Evolutionary conservation across 1,140 invertebrate species (phyloP).

Genomic region (Maconellicoccus hirsutus): DNA sequence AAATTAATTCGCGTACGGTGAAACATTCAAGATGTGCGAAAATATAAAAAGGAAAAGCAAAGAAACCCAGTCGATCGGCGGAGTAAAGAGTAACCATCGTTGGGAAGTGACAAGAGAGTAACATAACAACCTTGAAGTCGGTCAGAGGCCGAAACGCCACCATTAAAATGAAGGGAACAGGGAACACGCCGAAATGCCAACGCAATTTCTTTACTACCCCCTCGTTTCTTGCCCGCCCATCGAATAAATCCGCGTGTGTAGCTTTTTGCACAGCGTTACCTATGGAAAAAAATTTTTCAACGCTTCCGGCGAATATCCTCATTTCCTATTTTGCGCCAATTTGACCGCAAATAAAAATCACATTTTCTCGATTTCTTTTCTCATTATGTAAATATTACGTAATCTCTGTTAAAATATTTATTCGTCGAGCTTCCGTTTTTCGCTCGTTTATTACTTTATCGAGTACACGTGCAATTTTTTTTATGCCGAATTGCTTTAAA

Average conservation of each 20-base stretch:
- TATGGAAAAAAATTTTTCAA: neutral
- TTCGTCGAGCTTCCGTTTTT: neutral
- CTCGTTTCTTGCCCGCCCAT: neutral
- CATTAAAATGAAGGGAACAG: conserved; percentile 24
- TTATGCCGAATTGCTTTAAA: neutral
- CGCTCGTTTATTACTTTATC: neutral
- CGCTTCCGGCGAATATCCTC: neutral
- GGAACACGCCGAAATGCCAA: conserved; percentile 6
- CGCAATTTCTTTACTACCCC: conserved; percentile 9
- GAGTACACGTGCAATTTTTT: neutral
- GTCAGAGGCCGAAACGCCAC: conserved; percentile 25
- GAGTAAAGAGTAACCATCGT: neutral
- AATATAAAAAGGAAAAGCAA: conserved; percentile 25
- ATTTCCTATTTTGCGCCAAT: too few species aligned
- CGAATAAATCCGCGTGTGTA: too few species aligned
- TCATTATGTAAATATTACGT: neutral
- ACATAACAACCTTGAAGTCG: conserved; percentile 24
- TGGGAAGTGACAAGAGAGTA: conserved; percentile 7
- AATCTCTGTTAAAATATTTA: conserved; percentile 1
- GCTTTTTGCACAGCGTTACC: too few species aligned
- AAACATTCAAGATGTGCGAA: conserved; percentile 12
- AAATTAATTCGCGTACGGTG: neutral
- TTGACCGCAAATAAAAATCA: too few species aligned
- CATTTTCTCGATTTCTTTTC: neutral
- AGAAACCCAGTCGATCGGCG: neutral